A percentile compares a stretch with the other conserved stretches of the same genome.
Conservation (phyloP, 2,113 vertebrate genomes). For the Grantiella picta region DNA sequence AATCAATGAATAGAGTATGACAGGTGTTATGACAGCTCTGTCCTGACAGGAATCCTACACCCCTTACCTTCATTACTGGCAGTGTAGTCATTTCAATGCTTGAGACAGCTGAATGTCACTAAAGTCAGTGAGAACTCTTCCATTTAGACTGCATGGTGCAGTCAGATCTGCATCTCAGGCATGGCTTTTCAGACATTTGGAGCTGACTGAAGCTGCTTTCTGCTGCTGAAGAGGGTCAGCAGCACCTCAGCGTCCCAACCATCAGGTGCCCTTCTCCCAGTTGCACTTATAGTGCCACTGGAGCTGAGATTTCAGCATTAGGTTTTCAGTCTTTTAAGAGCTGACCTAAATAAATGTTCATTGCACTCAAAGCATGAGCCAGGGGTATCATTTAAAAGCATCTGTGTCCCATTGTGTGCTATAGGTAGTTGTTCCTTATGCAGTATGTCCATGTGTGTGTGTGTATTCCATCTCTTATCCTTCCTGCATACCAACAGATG, state of each 20-base stretch:
- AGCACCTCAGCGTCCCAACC: not conserved
- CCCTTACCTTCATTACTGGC: not conserved
- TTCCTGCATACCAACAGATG: slow-evolving; percentile 75
- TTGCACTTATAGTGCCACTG: not conserved
- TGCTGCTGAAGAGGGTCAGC: not conserved
- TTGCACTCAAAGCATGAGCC: not conserved
- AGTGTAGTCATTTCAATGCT: not conserved
- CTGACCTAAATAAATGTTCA: not conserved
- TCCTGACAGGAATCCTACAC: not conserved
- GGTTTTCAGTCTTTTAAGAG: not conserved
- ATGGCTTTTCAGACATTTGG: not conserved
- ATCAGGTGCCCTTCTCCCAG: not conserved
- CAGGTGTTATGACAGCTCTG: not conserved
- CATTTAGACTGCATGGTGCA: not conserved
- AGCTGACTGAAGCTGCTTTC: not conserved
- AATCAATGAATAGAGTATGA: not conserved
- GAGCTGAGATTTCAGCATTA: not conserved
- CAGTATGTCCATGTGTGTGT: not conserved
- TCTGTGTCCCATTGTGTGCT: not conserved
- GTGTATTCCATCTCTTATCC: not conserved
- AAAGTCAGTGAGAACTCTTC: not conserved
- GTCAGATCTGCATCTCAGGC: not conserved
- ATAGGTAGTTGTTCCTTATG: not conserved
- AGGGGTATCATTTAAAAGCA: not conserved
- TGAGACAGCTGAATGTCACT: not conserved